Evolutionary conservation across 1,140 invertebrate genomes (phyloP), one percentile per base, ranked within the genome.

Genomic region (Gryon sp.): DNA sequence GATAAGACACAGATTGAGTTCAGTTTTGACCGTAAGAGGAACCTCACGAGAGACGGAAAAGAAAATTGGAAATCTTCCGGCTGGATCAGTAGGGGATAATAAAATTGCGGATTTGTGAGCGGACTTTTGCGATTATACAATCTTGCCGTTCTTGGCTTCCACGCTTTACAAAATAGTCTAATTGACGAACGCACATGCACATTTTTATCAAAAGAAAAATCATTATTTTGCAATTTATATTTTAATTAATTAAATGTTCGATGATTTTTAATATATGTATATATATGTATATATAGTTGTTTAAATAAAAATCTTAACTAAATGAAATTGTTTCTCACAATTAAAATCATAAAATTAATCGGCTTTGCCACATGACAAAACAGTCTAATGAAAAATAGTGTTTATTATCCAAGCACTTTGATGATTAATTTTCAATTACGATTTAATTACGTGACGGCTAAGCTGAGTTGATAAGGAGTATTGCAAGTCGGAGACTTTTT

Each of bases 1-100:
- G 83, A 84, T 86, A 86, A 87, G 85, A 87, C 85, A 87, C 82
- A 87, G 86, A 88, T 88, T 87, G 84, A 88, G 85, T 87, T 84
- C 82, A 78, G 76, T 73, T 55, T 68, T 80, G 79, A 79, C 82
- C 76, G 50, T 72, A 76, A 80, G 78, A 76, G 50, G 26, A 76
- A 62, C 68, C 50, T 26, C 34, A 1, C 28, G 32, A 55, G 48
- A 63, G 53, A 22, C 16, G 53, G 73, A 75, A 78, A 80, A 86
- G 85, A 86, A 88, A 86, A 87, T 87, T 87, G 85, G 78, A 87
- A 86, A 86, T 84, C 82, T 82, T 75, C 72, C 59, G 73, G 75
- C 59, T 79, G 72, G 60, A 76, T 70, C 78, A 59, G 66, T 73
- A 76, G 66, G 81, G 83, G 84, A 86, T 86, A 83, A 87, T 86